Evolutionary conservation across 2,797 vertebrate species (phyloP).

Genomic region (Rhinophrynus dorsalis): DNA sequence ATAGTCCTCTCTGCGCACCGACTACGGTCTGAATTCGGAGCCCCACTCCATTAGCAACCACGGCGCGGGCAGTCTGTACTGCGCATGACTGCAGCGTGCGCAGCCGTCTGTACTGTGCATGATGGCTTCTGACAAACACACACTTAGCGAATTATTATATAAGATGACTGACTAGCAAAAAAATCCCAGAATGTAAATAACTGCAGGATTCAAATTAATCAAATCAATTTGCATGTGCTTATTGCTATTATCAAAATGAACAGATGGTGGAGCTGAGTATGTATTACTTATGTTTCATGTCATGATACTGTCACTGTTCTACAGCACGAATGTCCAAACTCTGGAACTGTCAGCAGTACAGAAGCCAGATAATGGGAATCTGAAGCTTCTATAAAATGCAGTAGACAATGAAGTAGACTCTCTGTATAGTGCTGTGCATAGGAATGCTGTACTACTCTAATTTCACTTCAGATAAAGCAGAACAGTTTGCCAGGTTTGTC

Average conservation of each 20-base stretch:
- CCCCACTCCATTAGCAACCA: no score
- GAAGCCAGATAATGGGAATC: slow-evolving; percentile 26
- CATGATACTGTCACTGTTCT: slow-evolving; percentile 8
- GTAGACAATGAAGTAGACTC: slow-evolving; percentile 16
- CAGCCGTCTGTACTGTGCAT: no score
- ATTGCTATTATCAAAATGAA: slow-evolving; percentile 14
- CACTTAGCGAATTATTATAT: no score
- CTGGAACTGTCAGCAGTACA: slow-evolving; percentile 2
- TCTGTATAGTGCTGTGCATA: slow-evolving; percentile 7
- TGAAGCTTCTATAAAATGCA: slow-evolving; percentile 23
- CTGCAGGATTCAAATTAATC: no score
- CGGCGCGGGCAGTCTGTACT: no score
- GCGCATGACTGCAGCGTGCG: no score
- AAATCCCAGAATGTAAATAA: no score
- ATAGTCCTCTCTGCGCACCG: no score
- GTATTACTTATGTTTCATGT: slow-evolving; percentile 14
- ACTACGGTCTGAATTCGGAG: no score
- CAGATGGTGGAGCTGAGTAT: slow-evolving; percentile 32
- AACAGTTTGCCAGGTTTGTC: slow-evolving; percentile 21
- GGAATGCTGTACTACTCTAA: slow-evolving; percentile 32
- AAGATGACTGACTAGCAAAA: no score
- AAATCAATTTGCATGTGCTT: slow-evolving; percentile 15
- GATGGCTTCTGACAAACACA: no score
- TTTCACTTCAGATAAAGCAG: slow-evolving; percentile 25
- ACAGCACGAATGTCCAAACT: not conserved